Evolutionary conservation across 2,113 vertebrate genomes (phyloP).

Genomic region (Phoenicopterus ruber): DNA sequence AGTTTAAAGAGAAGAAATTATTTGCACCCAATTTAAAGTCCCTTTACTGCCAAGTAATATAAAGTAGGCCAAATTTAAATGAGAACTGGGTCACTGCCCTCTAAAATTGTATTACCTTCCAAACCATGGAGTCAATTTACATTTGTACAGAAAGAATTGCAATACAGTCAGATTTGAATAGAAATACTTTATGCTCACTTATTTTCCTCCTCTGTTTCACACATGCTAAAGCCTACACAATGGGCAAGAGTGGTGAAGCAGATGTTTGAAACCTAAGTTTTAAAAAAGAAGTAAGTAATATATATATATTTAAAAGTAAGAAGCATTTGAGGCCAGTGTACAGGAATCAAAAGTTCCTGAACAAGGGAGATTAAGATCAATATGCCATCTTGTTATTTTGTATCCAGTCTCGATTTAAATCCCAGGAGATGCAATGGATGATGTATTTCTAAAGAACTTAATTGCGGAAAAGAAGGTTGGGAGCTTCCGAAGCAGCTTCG

Average conservation of each 20-base stretch:
- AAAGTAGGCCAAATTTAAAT: background rate
- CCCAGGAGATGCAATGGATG: background rate
- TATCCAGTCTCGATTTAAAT: background rate
- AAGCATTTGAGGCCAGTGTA: background rate
- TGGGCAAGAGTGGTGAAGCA: background rate
- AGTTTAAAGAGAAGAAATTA: background rate
- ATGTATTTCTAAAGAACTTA: background rate
- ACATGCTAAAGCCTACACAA: background rate
- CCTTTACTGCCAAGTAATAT: background rate
- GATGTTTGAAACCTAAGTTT: background rate
- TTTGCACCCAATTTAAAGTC: background rate
- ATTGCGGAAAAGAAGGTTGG: background rate
- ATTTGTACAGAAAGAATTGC: background rate
- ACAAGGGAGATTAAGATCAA: background rate
- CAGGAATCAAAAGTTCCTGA: background rate
- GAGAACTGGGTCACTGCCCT: background rate
- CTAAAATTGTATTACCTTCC: background rate
- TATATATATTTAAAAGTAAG: background rate
- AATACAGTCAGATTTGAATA: background rate
- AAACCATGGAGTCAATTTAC: background rate
- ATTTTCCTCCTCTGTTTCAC: background rate
- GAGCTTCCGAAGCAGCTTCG: background rate
- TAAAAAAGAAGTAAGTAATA: background rate
- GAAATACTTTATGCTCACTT: background rate
- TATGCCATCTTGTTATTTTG: background rate